phyloP scores from a whole-genome alignment of 2,888 invertebrate species.

The Drosophila sordidula region DNA sequence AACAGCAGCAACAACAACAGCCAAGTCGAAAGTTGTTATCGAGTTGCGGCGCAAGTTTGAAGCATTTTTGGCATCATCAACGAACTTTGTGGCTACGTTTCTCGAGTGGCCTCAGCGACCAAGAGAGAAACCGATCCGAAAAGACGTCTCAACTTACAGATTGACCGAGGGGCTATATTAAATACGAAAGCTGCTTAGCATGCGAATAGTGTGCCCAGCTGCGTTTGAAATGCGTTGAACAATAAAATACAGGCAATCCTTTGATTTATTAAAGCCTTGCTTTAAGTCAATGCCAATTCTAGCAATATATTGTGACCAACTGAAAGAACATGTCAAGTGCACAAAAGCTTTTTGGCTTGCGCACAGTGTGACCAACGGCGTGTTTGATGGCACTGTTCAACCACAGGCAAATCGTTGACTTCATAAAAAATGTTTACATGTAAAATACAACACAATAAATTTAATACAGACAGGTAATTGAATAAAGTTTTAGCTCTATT shows the following conservation, averaged over 20 bases:
- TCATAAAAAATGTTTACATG: too few species aligned
- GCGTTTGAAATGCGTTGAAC: neutral
- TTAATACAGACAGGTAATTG: too few species aligned
- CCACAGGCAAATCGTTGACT: too few species aligned
- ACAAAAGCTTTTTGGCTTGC: neutral
- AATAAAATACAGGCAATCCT: too few species aligned
- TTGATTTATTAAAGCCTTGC: too few species aligned
- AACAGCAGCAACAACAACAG: conserved; percentile 20
- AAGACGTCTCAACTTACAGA: neutral
- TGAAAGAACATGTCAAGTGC: neutral
- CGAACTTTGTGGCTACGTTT: conserved; percentile 34
- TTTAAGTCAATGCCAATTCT: neutral
- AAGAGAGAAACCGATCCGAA: conserved; percentile 13
- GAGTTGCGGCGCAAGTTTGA: conserved; percentile 49
- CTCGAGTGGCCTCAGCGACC: conserved; percentile 8
- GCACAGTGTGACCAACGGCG: neutral
- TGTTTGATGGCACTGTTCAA: too few species aligned
- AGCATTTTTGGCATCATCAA: conserved; percentile 38
- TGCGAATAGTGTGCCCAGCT: conserved; percentile 23
- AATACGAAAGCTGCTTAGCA: conserved; percentile 6
- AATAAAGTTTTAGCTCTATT: too few species aligned
- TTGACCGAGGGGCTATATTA: conserved; percentile 4
- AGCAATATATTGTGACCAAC: conserved; percentile 10
- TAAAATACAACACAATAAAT: too few species aligned
- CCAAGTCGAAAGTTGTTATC: conserved; percentile 41